Base-by-base conservation (phyloP, 2,888 invertebrate genomes). In the Oligia latruncula region DNA sequence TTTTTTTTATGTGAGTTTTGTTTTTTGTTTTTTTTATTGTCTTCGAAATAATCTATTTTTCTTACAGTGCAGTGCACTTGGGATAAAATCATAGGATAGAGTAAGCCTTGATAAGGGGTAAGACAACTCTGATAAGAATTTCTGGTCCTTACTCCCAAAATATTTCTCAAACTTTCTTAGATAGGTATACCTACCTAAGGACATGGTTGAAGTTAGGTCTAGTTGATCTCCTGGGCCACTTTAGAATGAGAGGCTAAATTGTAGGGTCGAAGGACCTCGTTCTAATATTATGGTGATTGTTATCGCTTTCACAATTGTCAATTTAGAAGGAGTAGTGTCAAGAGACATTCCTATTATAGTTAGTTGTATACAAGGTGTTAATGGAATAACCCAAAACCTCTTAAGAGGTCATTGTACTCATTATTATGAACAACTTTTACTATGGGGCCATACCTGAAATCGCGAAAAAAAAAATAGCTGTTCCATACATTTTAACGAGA, bases 221-320 rank as follows among this genome's bases (percentile, higher is more conserved):
- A 58, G 62, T 75, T 43, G 72, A 23, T 77, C 66, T 29, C 76
- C n/a, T 5, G 78, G 74, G 85, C 52, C 62, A 23, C 29, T 70
- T 75, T 43, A 71, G 43, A 78, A 78, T 62, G 71, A 68, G 67
- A 23, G 65, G 74, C 78, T 84, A 73, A 84, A 64, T 75, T 75
- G 66, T 71, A 71, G 74, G 80, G 70, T 74, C 60, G 67, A 46
- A 71, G 46, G 67, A 55, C 43, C 66, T 58, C 40, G 67, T 67
- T 74, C 58, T 75, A 52, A 67, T 62, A 82, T 74, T 62, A 82
- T 74, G 60, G 23, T 70, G 71, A 83, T 83, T 58, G 70, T 72
- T 83, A 83, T 77, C 64, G 49, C 46, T 74, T 52, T 67, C 65
- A 49, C 82, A 58, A 77, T 85, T 86, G 77, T 64, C 80, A 75